Percentiles rank a stretch among this genome's conserved stretches.
Conservation (phyloP, 2,797 vertebrate species). For the Carduelis carduelis region DNA sequence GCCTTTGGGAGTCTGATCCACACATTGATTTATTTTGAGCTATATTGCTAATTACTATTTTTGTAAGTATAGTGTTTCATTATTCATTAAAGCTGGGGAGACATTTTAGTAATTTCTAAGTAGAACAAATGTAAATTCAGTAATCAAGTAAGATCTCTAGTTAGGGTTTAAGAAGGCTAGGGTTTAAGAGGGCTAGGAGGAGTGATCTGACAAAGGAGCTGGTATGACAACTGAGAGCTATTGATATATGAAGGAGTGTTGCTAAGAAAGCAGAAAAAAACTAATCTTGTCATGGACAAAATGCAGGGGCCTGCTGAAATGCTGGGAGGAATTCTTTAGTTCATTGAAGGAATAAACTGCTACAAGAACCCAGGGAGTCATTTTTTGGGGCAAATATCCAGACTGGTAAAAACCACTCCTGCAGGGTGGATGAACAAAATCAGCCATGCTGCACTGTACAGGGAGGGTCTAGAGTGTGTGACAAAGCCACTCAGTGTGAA, state of each 20-base stretch:
- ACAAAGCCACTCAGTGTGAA: neutral
- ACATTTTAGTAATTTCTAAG: slow-evolving; percentile 21
- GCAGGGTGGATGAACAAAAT: neutral
- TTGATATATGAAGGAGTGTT: neutral
- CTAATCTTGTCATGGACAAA: neutral
- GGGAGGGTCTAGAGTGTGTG: neutral
- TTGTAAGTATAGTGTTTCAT: neutral
- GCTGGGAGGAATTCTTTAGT: neutral
- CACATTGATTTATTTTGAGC: slow-evolving; percentile 56
- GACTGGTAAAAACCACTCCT: neutral
- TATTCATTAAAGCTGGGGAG: slow-evolving; percentile 39
- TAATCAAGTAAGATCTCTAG: neutral
- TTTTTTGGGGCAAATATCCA: neutral
- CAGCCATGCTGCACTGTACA: neutral
- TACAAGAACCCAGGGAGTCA: neutral
- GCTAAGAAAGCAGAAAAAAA: neutral
- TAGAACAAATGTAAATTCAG: neutral
- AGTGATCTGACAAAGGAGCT: neutral
- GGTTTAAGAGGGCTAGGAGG: neutral
- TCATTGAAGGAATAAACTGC: neutral
- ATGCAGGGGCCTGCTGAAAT: neutral
- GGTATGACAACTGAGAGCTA: neutral
- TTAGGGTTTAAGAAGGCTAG: neutral
- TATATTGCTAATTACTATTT: slow-evolving; percentile 60
- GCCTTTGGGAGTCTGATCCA: slow-evolving; percentile 40